phyloP scores from a whole-genome alignment of 2,888 invertebrate species.

The Camptogramma bilineatum region DNA sequence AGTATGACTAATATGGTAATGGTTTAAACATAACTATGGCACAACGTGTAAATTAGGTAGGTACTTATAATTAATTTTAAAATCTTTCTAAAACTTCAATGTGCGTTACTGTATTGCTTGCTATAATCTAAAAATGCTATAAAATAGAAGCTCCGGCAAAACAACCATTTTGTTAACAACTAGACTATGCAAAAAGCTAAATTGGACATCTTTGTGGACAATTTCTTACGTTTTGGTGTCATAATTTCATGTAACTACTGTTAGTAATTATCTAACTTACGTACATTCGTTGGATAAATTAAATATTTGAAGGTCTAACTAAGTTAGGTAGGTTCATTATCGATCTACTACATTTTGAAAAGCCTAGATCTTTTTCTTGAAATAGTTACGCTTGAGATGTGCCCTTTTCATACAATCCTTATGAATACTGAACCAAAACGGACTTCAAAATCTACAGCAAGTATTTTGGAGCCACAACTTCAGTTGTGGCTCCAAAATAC shows the following conservation, averaged over 20 bases:
- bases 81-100: constrained; percentile 42
- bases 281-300: neutral
- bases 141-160: constrained; percentile 78
- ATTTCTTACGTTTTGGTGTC: constrained; percentile 28
- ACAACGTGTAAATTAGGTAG: constrained; percentile 15
- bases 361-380: neutral
- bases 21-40: neutral
- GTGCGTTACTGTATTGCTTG: constrained; percentile 60
- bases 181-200: constrained; percentile 44
- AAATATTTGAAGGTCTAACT: neutral
- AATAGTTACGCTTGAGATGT: neutral
- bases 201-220: constrained; percentile 43
- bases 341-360: too few relatives aligned
- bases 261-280: neutral
- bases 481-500: too few relatives aligned
- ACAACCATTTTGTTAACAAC: constrained; percentile 64
- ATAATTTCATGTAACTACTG: neutral
- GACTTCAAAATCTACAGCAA: too few relatives aligned
- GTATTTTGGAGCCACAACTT: too few relatives aligned
- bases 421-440: too few relatives aligned
- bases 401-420: neutral
- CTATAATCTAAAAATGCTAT: constrained; percentile 60
- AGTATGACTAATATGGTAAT: neutral
- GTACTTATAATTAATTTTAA: constrained; percentile 24
- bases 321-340: neutral